Base-by-base conservation (phyloP, 2,113 vertebrate species). In the Macquaria australasica region DNA sequence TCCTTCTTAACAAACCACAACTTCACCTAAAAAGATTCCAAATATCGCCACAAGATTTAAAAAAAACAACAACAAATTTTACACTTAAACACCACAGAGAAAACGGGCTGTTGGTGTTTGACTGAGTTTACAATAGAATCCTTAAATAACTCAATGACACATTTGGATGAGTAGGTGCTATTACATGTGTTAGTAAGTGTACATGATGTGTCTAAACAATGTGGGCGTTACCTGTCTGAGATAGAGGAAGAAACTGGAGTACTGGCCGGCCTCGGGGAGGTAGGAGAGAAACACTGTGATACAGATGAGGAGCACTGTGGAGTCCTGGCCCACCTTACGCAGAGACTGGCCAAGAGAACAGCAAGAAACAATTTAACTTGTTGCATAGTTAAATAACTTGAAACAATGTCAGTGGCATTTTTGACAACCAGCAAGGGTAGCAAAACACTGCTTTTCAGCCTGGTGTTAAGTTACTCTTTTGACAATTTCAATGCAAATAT, bases 221-320 rank as follows among this genome's bases (percentile, higher is more conserved):
- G 25, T 63, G 45, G 11, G 21, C 0, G 1, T 85, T 90, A 98
- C 97, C 97, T 98, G 97, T 88, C 94, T 95, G 80, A 98, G 95
- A 94, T 98, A 98, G 41, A 98, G 96, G 95, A 98, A 97, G 91
- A 98, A 98, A 91, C 97, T 98, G 94, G 97, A 98, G 91, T 98
- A 98, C 94, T 98, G 97, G 53, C 97, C 97, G 0, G 97, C 97
- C 89, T 98, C 97, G 0, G 97, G 97, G 77, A 98, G 97, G 94
- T 97, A 98, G 88, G 97, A 98, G 82, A 98, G 97, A 91, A 98
- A 98, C 84, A 98, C 97, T 0, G 97, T 98, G 91, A 98, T 98
- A 71, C 97, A 98, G 95, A 98, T 98, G 94, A 98, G 97, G 50
- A 98, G 96, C 83, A 98, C 97, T 0, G 97, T 98, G 25, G 97